Evolutionary conservation across 1,140 invertebrate genomes (phyloP), one percentile per base, ranked within the genome.

Genomic region (Aricia agestis): DNA sequence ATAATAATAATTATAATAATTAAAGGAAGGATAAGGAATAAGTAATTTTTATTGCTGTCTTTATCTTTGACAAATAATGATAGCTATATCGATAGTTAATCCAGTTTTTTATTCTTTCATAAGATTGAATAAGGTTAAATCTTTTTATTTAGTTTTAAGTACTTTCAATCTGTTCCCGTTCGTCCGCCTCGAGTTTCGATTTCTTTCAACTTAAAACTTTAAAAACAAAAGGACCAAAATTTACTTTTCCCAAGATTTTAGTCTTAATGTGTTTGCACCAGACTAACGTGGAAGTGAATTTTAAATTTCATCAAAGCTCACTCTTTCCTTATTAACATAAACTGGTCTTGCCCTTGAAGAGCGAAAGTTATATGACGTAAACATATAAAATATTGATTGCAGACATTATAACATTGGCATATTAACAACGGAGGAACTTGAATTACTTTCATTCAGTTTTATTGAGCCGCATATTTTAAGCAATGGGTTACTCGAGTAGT

Each of bases 281-380:
- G 11, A 15, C 45, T 52, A 52, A 67, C 15, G 18, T 67, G 32
- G 36, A 41, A 67, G 15, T 17, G n/a, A 32, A 66, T 66, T 41
- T 32, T 58, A 68, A 59, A 68, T 31, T 59, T 36, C 31, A 52
- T 52, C 45, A 59, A 68, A 32, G 31, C 17, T 52, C 9, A 18
- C 15, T 68, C 58, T 68, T 58, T 68, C 42, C 67, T 68, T 68
- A 59, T 57, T 59, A 68, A 68, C 57, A 36, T 59, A 19, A 41
- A 36, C 52, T 69, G 68, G 68, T 69, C 68, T 57, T 69, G 68
- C 52, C 68, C 68, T 69, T 69, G 68, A 68, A 68, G 68, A 69
- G 68, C 68, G 68, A 69, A 69, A 69, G 68, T 69, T 61, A 18
- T 36, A 32, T 69, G 68, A 69, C 57, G 68, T 69, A 69, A 69